Conservation (phyloP, 2,797 vertebrate species). For the Valencia hispanica region DNA sequence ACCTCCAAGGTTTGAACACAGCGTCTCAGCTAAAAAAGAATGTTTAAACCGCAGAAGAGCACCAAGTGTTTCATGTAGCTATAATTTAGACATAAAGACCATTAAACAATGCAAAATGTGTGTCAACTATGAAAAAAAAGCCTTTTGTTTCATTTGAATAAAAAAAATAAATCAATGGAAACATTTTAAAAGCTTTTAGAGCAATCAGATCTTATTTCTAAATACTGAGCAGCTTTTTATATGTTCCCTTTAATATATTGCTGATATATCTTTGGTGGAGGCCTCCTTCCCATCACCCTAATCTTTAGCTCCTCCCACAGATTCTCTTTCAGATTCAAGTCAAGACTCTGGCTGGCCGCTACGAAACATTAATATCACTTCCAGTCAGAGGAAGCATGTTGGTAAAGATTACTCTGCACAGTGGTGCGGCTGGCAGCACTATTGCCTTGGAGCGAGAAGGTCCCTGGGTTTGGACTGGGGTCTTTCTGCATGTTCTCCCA, state of each 20-base stretch:
- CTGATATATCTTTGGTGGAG: neutral
- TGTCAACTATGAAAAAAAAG: neutral
- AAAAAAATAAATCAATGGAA: neutral
- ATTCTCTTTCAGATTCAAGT: too few relatives aligned
- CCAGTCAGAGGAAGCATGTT: neutral
- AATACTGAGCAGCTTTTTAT: neutral
- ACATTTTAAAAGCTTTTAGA: neutral
- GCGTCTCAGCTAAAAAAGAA: neutral
- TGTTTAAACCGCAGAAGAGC: neutral
- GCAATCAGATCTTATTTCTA: neutral
- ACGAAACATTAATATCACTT: neutral
- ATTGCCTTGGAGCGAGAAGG: too few relatives aligned
- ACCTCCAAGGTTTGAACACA: neutral
- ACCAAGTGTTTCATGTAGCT: neutral
- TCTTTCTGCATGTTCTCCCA: too few relatives aligned
- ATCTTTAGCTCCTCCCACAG: neutral
- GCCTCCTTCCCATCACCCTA: neutral
- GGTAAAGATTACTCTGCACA: neutral
- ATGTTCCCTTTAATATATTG: neutral
- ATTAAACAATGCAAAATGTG: neutral
- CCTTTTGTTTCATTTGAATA: neutral
- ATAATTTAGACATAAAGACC: neutral
- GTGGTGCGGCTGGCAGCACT: too few relatives aligned
- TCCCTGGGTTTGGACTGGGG: too few relatives aligned
- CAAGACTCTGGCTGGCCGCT: neutral